Percentiles rank a stretch among this genome's conserved stretches.
Evolutionary conservation across 2,113 vertebrate species (phyloP).

Genomic region (Oreochromis aureus): DNA sequence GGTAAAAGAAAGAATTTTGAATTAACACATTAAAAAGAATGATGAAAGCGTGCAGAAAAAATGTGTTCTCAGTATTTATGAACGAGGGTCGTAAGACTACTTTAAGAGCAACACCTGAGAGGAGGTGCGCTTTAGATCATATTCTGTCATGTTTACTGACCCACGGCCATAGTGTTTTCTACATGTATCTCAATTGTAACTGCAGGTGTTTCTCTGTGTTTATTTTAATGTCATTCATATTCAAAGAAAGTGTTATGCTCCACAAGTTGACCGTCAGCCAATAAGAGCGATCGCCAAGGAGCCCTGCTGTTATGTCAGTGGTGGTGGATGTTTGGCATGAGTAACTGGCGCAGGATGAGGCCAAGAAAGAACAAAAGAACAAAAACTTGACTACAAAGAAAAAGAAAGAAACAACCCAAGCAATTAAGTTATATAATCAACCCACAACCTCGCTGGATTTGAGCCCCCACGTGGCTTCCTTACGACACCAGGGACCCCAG

Average conservation of each 20-base stretch:
- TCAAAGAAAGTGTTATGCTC: background rate
- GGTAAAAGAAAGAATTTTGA: background rate
- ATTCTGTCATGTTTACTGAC: background rate
- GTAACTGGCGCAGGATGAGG: conserved; percentile 23
- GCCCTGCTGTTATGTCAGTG: conserved; percentile 34
- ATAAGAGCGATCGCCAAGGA: background rate
- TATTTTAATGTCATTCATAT: background rate
- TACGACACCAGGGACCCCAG: conserved; percentile 41
- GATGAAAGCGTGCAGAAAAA: background rate
- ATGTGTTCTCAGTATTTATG: background rate
- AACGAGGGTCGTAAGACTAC: background rate
- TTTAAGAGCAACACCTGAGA: background rate
- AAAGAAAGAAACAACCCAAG: conserved; percentile 31
- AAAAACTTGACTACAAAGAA: conserved; percentile 41
- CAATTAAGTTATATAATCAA: conserved; percentile 64
- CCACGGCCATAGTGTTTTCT: background rate
- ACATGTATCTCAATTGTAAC: background rate
- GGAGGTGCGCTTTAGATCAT: background rate
- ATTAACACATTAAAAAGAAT: background rate
- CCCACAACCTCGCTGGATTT: conserved; percentile 22
- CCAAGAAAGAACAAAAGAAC: conserved; percentile 27
- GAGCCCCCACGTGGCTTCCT: conserved; percentile 32
- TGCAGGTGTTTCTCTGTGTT: background rate
- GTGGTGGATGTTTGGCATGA: conserved; percentile 22
- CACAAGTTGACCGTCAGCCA: background rate